These are phyloP conservation scores for Triplophysa rosa DNA, from an alignment of 2,113 vertebrate species.

Conservation along the genomic window DNA sequence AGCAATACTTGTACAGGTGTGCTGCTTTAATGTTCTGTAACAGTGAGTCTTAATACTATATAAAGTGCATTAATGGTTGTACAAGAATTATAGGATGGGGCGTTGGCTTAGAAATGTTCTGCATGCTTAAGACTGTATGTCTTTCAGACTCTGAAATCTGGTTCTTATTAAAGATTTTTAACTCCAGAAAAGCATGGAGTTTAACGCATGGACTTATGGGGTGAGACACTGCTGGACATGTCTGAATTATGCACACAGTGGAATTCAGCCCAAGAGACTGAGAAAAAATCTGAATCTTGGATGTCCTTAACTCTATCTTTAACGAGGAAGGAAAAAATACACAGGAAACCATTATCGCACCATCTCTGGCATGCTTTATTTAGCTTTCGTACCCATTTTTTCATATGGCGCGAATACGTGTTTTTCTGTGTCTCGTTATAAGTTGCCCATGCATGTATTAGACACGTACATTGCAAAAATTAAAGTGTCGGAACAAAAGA, in stretches of 20 bases:
- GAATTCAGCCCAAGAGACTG: constrained; percentile 16
- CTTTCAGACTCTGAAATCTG: constrained; percentile 41
- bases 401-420: too few species aligned
- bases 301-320: constrained; percentile 12
- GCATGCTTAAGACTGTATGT: constrained; percentile 30
- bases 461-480: too few species aligned
- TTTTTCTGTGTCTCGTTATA: too few species aligned
- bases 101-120: constrained; percentile 40
- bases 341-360: constrained; percentile 1
- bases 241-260: constrained; percentile 20
- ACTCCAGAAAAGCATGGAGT: constrained; percentile 19
- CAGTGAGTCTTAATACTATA: neutral
- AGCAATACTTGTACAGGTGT: neutral
- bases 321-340: neutral
- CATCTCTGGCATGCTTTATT: neutral
- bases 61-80: neutral
- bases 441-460: too few species aligned
- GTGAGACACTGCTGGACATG: constrained; percentile 12
- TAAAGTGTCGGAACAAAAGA: too few species aligned
- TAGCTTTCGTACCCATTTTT: neutral
- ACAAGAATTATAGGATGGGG: constrained; percentile 24
- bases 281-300: constrained; percentile 6
- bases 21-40: neutral
- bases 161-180: constrained; percentile 47
- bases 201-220: neutral